These are phyloP conservation scores for Zootermopsis nevadensis DNA, from an alignment of 2,888 invertebrate species.

Conservation along the genomic window DNA sequence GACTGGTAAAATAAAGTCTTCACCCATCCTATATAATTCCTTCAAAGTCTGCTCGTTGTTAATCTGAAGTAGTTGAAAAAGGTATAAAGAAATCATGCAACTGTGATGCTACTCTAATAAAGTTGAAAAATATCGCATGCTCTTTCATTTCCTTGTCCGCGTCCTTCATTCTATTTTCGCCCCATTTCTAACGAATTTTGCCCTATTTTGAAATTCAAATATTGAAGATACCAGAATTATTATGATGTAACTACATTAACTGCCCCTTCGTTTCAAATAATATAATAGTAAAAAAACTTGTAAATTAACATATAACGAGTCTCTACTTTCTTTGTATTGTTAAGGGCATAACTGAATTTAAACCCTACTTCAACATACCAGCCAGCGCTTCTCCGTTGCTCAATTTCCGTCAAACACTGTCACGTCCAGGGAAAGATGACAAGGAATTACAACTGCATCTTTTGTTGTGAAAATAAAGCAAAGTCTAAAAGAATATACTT, in stretches of 20 bases:
- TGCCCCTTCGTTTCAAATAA: not conserved
- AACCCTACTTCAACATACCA: too few relatives aligned
- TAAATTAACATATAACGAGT: constrained; percentile 11
- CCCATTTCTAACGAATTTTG: not conserved
- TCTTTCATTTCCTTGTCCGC: not conserved
- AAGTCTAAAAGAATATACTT: too few relatives aligned
- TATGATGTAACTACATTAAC: not conserved
- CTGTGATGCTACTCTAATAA: too few relatives aligned
- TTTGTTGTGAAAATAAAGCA: too few relatives aligned
- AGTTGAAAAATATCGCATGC: not conserved
- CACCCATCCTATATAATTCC: too few relatives aligned
- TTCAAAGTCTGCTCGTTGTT: too few relatives aligned
- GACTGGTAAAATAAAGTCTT: too few relatives aligned
- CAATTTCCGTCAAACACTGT: not conserved
- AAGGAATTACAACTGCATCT: too few relatives aligned
- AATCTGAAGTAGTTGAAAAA: too few relatives aligned
- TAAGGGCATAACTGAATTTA: not conserved
- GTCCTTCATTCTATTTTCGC: not conserved
- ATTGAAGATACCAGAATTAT: not conserved
- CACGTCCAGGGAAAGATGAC: not conserved
- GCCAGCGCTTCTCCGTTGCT: not conserved
- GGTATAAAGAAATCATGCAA: too few relatives aligned
- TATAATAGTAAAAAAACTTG: not conserved
- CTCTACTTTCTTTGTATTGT: not conserved
- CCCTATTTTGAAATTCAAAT: constrained; percentile 16